Percentiles rank a stretch among this genome's conserved stretches.
Conservation (phyloP, 2,888 invertebrate genomes). For the Acrobasis suavella region DNA sequence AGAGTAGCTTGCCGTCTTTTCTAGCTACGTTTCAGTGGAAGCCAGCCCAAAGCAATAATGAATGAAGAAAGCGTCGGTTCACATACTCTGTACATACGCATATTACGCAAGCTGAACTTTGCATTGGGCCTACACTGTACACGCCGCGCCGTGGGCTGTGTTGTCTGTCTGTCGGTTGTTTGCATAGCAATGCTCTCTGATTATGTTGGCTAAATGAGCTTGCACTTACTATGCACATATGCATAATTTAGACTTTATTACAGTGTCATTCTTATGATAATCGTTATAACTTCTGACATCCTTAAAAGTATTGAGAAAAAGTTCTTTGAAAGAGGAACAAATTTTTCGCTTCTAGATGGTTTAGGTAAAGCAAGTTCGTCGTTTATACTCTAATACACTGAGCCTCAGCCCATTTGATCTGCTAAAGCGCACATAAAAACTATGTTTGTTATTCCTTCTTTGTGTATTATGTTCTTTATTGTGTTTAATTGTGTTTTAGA, state of each 20-base stretch:
- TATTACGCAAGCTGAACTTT: constrained; percentile 14
- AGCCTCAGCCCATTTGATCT: too few species aligned
- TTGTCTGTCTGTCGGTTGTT: constrained; percentile 18
- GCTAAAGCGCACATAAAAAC: too few species aligned
- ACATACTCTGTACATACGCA: neutral
- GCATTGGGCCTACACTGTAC: constrained; percentile 11
- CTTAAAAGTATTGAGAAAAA: neutral
- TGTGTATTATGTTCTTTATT: too few species aligned
- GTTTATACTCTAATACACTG: too few species aligned
- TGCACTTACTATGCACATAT: constrained; percentile 15
- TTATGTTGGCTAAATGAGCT: constrained; percentile 12
- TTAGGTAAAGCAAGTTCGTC: too few species aligned
- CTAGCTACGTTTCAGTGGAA: too few species aligned
- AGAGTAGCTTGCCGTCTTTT: too few species aligned
- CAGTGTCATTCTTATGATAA: constrained; percentile 10
- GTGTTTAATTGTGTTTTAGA: too few species aligned
- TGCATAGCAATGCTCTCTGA: constrained; percentile 12
- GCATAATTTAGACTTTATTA: constrained; percentile 3
- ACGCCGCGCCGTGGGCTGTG: constrained; percentile 4
- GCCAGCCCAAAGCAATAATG: neutral
- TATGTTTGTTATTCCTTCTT: too few species aligned
- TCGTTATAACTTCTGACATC: neutral
- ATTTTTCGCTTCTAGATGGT: neutral
- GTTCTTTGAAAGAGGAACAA: neutral
- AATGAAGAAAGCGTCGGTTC: constrained; percentile 17